Base-by-base conservation (phyloP, 2,888 invertebrate genomes). In the Scaptomyza caliginosa region DNA sequence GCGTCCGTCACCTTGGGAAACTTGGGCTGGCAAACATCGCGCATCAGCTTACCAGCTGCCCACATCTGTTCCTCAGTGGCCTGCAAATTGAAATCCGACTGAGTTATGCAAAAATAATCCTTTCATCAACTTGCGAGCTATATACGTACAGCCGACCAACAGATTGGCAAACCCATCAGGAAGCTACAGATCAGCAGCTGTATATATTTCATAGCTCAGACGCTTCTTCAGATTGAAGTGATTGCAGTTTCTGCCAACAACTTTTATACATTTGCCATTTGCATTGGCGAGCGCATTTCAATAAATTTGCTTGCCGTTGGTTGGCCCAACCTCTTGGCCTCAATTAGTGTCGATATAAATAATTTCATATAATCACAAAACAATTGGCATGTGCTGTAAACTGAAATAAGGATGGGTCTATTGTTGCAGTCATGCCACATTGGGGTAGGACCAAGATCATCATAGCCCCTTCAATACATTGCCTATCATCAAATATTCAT, bases 11-110 rank as follows among this genome's bases (percentile, higher is more conserved):
- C 67, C 72, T 89, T 91, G 0, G 91, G 79, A 55, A 92, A 93
- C 91, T 95, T 95, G 2, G 94, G 93, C 62, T 93, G 91, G 74
- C 95, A 95, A 0, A 93, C 91, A 81, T 94, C 94, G 45, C 94
- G 91, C 90, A 95, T 92, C 81, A 94, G 91, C 88, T 93, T 94
- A 0, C 93, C 93, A 0, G 94, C 93, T 16, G 93, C 92, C 79
- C 89, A 92, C 85, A 95, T 91, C 90, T 95, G 95, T 57, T 94
- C 94, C 90, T 92, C 85, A 0, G 91, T 91, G 3, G 88, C 90
- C 90, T 90, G 46, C 8, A 65, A 62, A 51, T 10, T 10, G 13
- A 32, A 21, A 21, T 13, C 19, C 19, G 26, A 10, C 6, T 39
- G 10, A 28, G 19, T n/a, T n/a, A n/a, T n/a, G n/a, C n/a, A n/a